Base-by-base conservation (phyloP, 2,113 vertebrate species). In the Grus americana region DNA sequence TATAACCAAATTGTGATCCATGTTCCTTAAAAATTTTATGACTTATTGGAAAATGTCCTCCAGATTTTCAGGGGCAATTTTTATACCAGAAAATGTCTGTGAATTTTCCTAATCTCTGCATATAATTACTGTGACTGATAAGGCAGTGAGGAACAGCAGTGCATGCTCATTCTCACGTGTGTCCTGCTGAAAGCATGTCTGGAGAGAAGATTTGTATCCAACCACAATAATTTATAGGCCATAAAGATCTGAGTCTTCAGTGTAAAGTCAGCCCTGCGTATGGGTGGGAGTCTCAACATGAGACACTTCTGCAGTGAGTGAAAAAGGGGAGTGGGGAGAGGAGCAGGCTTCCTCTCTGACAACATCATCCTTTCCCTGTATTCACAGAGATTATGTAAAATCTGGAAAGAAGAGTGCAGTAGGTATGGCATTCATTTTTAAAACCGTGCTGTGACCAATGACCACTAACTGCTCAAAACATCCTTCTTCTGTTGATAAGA, bases 1-100 rank as follows among this genome's bases (percentile, higher is more conserved):
- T 92, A 52, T 47, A 54, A 65, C 59, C 71, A 70, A 90, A 79
- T 23, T 73, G 67, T 66, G 85, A 90, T 88, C 82, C 71, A 55
- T 42, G 24, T 58, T 88, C 67, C 79, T 94, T 90, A 73, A 75
- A 82, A 73, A 21, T 93, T 91, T 92, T 90, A 83, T 58, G 55
- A 86, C 67, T 42, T 59, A 59, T 57, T 92, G 54, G 79, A 86
- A 94, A 96, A 86, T 76, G 72, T 93, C 29, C 79, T 88, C 22
- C 23, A 63, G 38, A 80, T 88, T 86, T 92, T 76, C 47, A 79
- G 67, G 46, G 34, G 23, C 29, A 70, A 40, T 58, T 83, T 94
- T 79, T 50, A 70, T 61, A 24, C 36, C 10, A 7, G 87, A 68
- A 68, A 86, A 79, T 27, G 15, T 63, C 80, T 62, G 61, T 79